Evolutionary conservation across 2,113 vertebrate genomes (phyloP), one percentile per base, ranked within the genome.

Genomic region (Tachysurus fulvidraco): DNA sequence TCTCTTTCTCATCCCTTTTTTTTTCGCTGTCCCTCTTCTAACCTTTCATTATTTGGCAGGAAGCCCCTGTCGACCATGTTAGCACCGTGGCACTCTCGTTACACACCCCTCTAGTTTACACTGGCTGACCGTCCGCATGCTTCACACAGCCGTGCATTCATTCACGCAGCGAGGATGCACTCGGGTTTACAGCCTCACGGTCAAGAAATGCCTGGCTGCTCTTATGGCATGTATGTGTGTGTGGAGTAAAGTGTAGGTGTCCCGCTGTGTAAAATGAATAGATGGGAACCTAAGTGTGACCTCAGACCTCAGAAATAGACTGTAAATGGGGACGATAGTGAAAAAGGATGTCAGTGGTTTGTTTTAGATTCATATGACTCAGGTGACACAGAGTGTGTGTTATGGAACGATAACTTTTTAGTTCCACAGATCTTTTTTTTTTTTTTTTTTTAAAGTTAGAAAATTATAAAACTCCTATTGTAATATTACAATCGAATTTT

Each of bases 331-430:
- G 85, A 69, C 19, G 84, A 88, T 78, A 30, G 16, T 86, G 81
- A 83, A 59, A 77, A 55, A 46, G 46, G 57, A 71, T 81, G 81
- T 52, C 62, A 78, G 67, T 80, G 83, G 67, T 89, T 78, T 83
- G 57, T 71, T 74, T 89, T 88, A 50, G 28, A 41, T 0, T 59
- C 30, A 41, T 78, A 50, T 54, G 50, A 79, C 81, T 85, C 65
- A 84, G 77, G 83, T 84, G 84, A 85, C 74, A 85, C 74, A 92
- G 89, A 91, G 84, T 89, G 92, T 92, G 92, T 92, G 89, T 89
- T 23, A 84, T 93, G 92, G 92, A 94, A 94, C 93, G 94, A 95
- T 91, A 94, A 93, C 94, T 95, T 93, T 94, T 93, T 91, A 95
- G 94, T 94, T 94, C 93, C 90, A 93, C 91, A 92, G 94, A 92